phyloP scores from a whole-genome alignment of 2,113 vertebrate genomes.

The Pteronura brasiliensis region DNA sequence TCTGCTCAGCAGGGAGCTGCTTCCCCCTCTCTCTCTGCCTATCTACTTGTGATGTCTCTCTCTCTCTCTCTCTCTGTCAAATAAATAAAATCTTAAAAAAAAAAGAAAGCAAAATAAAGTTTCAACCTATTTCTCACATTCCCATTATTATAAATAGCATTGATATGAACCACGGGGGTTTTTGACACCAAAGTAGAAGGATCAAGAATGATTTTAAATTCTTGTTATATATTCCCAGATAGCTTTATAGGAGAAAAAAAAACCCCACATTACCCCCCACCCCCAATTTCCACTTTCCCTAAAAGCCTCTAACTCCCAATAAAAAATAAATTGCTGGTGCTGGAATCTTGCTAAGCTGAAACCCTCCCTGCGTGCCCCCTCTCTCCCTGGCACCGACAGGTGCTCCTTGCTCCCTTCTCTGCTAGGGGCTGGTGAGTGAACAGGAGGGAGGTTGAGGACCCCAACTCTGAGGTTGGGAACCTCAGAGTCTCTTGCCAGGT shows the following conservation, averaged over 20 bases:
- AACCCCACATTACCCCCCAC: not conserved
- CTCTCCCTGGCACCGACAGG: not conserved
- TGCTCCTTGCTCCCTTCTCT: not conserved
- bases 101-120: not conserved
- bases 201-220: slow-evolving; percentile 1
- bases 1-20: no score
- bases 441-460: not conserved
- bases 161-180: not conserved
- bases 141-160: not conserved
- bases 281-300: not conserved
- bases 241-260: not conserved
- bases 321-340: not conserved
- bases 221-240: not conserved
- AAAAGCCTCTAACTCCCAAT: not conserved
- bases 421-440: not conserved
- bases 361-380: fast-evolving
- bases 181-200: not conserved
- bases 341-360: not conserved
- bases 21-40: no score
- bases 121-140: not conserved
- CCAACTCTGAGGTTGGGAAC: not conserved
- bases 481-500: not conserved
- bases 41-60: no score
- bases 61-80: no score
- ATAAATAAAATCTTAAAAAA: no score